Conservation (phyloP, 2,888 invertebrate species). For the Troglohyphantes excavatus region DNA sequence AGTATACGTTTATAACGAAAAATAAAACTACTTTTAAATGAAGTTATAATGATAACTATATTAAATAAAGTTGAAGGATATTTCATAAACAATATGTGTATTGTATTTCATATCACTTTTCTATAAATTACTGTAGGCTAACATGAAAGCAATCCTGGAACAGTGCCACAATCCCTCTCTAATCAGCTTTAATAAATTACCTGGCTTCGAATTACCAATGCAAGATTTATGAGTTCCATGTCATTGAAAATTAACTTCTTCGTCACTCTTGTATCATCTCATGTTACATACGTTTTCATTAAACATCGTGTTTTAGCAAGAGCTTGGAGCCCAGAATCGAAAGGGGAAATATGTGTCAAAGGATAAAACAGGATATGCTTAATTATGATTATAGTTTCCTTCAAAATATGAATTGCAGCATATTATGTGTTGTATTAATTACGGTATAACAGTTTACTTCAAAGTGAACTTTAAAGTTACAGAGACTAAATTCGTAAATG, state of each 20-base stretch:
- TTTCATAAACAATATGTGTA: too few species aligned
- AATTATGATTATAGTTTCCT: background rate
- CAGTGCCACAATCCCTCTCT: constrained; percentile 19
- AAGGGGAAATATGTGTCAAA: background rate
- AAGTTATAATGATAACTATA: too few species aligned
- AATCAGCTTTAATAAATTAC: constrained; percentile 38
- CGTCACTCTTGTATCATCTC: constrained; percentile 42
- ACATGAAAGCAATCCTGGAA: background rate
- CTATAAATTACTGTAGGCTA: too few species aligned
- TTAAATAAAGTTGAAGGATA: too few species aligned
- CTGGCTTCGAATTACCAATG: constrained; percentile 12
- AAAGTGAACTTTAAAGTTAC: too few species aligned
- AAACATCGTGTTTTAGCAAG: background rate
- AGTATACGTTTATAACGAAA: too few species aligned
- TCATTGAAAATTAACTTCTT: constrained; percentile 9
- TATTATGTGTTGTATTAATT: too few species aligned
- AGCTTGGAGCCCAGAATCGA: background rate
- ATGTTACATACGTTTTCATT: constrained; percentile 1
- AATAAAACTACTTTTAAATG: too few species aligned
- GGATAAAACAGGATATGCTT: background rate
- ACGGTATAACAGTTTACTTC: too few species aligned
- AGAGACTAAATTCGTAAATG: too few species aligned
- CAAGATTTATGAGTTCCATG: constrained; percentile 11
- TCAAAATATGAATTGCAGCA: too few species aligned
- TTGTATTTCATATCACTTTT: too few species aligned